Base-by-base conservation (phyloP, 2,888 invertebrate species). In the Tridacna crocea region DNA sequence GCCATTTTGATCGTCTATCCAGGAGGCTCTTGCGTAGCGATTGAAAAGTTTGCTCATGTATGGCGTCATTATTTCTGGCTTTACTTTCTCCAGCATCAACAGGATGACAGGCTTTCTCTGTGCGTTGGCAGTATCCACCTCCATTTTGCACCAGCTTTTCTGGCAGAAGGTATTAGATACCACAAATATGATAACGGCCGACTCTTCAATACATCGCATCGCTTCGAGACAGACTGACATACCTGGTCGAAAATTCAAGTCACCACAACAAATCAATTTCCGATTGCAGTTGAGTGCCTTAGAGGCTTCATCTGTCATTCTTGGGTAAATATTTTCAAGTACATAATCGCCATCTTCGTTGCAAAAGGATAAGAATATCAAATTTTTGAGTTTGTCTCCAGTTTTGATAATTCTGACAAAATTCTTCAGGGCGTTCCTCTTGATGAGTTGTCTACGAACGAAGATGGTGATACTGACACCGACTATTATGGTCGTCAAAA, bases 71-170 rank as follows among this genome's bases (percentile, higher is more conserved):
- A 27, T n/a, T 22, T 72, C 77, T 13, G 51, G 26, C 6, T 77
- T 36, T 10, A 77, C 77, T 17, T 61, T 72, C 55, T 72, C 77
- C 24, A 61, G 22, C 61, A 77, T 60, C 10, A 77, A 24, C 26
- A 77, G 17, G 17, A 77, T 72, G 46, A 72, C 63, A 8, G 77
- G 77, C 60, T 77, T 77, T 27, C 77, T 24, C 27, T 72, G 72
- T 10, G 72, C 61, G n/a, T 72, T 63, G 17, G 77, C 77, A 17
- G 60, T 63, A 26, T 61, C 77, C 46, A 77, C 63, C 26, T 77
- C 77, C 77, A 77, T 77, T 77, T 51, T 60, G 27, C 77, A 77
- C 72, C 72, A 77, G 60, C 61, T 61, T 63, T 77, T 77, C 72
- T 77, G 24, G 63, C 77, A 77, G 22, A 77, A 77, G 13, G 60